Evolutionary conservation across 2,113 vertebrate genomes (phyloP), one percentile per base, ranked within the genome.

Genomic region (Callorhinus ursinus): DNA sequence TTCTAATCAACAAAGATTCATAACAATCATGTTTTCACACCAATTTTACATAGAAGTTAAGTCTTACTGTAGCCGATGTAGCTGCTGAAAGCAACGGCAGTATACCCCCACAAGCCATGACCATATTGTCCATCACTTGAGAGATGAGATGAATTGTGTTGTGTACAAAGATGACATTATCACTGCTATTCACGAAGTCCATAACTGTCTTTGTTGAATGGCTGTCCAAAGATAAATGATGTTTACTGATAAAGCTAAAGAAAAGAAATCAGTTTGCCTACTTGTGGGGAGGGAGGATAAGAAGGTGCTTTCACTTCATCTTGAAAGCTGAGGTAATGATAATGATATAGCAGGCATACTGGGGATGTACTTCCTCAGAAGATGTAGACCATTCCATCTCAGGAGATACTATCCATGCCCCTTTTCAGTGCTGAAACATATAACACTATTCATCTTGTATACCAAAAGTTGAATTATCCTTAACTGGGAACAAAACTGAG

Each of bases 121-220:
- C 99, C 98, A 99, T 99, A 98, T 99, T 99, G 99, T 99, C 99
- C 98, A 99, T 99, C 98, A 99, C 99, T 98, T 99, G 99, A 97
- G 99, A 99, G 98, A 99, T 99, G 96, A 99, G 99, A 98, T 99
- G 99, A 94, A 99, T 98, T 0, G 99, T 99, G 98, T 99, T 99
- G 99, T 99, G 99, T 93, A 99, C 99, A 98, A 99, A 99, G 96
- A 99, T 99, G 2, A 99, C 98, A 86, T 99, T 99, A 98, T 99
- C 99, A 24, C 99, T 99, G 99, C 99, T 99, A 98, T 99, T 99
- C 98, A 99, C 99, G 97, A 99, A 99, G 98, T 99, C 99, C 99
- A 99, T 98, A 96, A 99, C 98, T 1, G 99, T 99, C 99, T 99
- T 99, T 94, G 99, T 99, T 98, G 99, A 99, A 98, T 99, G 99